Base-by-base conservation (phyloP, 1,140 invertebrate genomes). In the Mya arenaria region DNA sequence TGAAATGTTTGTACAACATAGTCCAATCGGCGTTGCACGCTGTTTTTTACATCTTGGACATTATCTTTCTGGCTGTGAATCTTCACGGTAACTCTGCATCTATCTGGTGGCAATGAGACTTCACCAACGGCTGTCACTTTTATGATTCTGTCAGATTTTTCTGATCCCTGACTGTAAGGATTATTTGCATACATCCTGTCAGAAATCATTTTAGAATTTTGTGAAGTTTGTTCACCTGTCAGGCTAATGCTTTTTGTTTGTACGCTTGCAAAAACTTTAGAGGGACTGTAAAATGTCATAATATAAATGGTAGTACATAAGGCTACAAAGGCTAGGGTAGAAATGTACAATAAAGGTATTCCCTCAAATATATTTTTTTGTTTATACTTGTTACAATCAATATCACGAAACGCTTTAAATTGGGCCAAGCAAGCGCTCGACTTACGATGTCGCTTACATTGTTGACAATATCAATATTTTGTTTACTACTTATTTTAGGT, bases 11-110 rank as follows among this genome's bases (percentile, higher is more conserved):
- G 91, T 13, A 91, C 39, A 13, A 92, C 84, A 82, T 92, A 92
- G 60, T 92, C 91, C 3, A 90, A 32, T 34, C 92, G 75, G 71
- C 92, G 84, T 10, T 85, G 83, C 0, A 92, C 88, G 82, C 92
- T 92, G 73, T 88, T 89, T 74, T 91, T 92, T 1, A 88, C 91
- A 65, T 92, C 92, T 36, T 91, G 86, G 5, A 88, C 86, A 79
- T 85, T 88, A 8, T 87, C 86, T 82, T 92, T 92, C 17, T 77
- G 48, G 60, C 87, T 88, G 4, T 85, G 80, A 34, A 91, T 83
- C 48, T 77, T 82, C n/a, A 92, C 79, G 6, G 84, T 86, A 4
- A 91, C 74, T 48, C 84, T 86, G 65, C 89, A 91, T 66, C 88
- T 79, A 82, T 92, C 90, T 19, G 92, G 90, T 13, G 86, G 88